A percentile compares a stretch with the other conserved stretches of the same genome.
phyloP scores from a whole-genome alignment of 2,113 vertebrate species.

The Melanotaenia duboulayi region DNA sequence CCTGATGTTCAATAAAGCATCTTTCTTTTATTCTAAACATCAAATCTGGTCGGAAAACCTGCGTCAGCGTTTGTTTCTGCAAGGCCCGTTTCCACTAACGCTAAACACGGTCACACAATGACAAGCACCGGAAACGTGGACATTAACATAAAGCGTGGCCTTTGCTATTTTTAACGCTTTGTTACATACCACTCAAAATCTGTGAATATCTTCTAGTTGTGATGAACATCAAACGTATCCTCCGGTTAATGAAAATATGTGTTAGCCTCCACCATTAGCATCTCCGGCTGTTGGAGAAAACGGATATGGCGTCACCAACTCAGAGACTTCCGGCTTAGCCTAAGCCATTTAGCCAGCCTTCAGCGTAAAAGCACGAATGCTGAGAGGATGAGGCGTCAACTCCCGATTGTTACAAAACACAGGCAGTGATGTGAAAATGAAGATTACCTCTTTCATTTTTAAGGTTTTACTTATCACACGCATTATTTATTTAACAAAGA shows the following conservation, averaged over 20 bases:
- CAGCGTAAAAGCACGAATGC: conserved; percentile 20
- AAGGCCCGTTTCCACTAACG: background rate
- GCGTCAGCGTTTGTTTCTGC: background rate
- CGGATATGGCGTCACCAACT: background rate
- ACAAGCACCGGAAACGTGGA: background rate
- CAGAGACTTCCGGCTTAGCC: background rate
- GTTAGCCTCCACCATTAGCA: background rate
- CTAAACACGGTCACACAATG: background rate
- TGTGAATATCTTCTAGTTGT: too few relatives aligned
- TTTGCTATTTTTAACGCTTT: rapidly evolving
- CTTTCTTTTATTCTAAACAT: too few relatives aligned
- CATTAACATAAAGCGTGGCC: rapidly evolving
- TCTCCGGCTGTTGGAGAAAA: rapidly evolving
- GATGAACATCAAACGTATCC: background rate
- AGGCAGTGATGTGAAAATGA: too few relatives aligned
- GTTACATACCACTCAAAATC: conserved; percentile 31
- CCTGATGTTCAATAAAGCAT: too few relatives aligned
- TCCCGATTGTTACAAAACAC: too few relatives aligned
- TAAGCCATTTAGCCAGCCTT: too few relatives aligned
- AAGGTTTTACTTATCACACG: too few relatives aligned
- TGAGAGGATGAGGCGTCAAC: background rate
- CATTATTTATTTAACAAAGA: too few relatives aligned
- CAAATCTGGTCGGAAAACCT: too few relatives aligned
- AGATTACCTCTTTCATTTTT: too few relatives aligned
- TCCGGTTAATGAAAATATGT: background rate